Evolutionary conservation across 2,888 invertebrate species (phyloP).

Genomic region (Andrena minutula): DNA sequence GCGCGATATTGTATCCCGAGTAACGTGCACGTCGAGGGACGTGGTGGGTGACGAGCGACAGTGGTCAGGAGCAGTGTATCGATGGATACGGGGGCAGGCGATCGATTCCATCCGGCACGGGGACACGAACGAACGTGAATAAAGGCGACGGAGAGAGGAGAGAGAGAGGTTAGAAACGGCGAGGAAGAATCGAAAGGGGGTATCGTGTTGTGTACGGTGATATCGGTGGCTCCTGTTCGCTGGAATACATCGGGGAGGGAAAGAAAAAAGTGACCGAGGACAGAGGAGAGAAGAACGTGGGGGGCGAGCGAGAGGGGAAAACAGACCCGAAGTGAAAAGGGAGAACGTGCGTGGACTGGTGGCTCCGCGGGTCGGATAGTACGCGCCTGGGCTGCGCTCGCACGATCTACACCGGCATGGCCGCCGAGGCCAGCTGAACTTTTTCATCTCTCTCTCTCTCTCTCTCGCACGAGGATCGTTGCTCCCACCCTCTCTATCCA

Average conservation of each 20-base stretch:
- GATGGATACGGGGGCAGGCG: constrained; percentile 39
- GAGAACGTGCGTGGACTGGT: constrained; percentile 58
- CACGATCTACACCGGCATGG: constrained; percentile 79
- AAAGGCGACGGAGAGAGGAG: constrained; percentile 2
- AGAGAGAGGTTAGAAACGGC: constrained; percentile 49
- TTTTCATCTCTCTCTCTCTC: constrained; percentile 70
- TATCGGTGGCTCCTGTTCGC: constrained; percentile 16
- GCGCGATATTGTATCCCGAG: constrained; percentile 1
- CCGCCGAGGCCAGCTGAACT: constrained; percentile 83
- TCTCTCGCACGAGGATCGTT: constrained; percentile 36
- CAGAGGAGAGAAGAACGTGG: constrained; percentile 14
- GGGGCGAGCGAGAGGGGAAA: constrained; percentile 30
- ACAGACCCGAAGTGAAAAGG: constrained; percentile 36
- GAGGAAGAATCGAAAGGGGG: constrained; percentile 15
- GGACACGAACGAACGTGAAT: constrained; percentile 33
- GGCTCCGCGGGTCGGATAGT: constrained; percentile 58
- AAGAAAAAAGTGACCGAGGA: constrained; percentile 16
- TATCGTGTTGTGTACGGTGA: constrained; percentile 36
- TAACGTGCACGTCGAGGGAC: constrained; percentile 2
- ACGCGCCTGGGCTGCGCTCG: constrained; percentile 72
- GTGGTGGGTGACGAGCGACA: constrained; percentile 16
- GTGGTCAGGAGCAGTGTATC: constrained; percentile 16
- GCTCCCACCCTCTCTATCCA: constrained; percentile 43
- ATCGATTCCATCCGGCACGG: constrained; percentile 33
- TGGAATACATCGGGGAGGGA: constrained; percentile 26